Percentiles rank a stretch among this genome's conserved stretches.
These are phyloP conservation scores for Amphipoea lucens DNA, from an alignment of 2,888 invertebrate species.

Conservation along the genomic window DNA sequence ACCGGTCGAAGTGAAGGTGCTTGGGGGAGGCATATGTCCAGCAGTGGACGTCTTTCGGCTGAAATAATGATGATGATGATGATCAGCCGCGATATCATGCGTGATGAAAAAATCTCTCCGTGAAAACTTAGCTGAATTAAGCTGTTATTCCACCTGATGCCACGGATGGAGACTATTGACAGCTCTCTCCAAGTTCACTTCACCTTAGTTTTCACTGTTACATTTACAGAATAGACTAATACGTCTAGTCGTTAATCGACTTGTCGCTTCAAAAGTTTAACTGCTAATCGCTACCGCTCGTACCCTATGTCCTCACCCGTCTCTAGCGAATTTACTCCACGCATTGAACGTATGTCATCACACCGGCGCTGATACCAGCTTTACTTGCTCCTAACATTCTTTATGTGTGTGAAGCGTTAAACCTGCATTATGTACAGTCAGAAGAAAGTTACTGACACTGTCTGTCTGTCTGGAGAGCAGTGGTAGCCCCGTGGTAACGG, in stretches of 20 bases:
- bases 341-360: slow-evolving; percentile 75
- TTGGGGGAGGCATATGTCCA: too few relatives aligned
- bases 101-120: neutral
- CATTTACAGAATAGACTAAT: neutral
- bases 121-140: neutral
- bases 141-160: neutral
- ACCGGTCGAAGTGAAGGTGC: too few relatives aligned
- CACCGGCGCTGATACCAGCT: slow-evolving; percentile 60
- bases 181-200: neutral
- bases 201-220: neutral
- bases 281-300: slow-evolving; percentile 29
- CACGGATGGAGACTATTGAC: neutral
- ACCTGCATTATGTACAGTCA: slow-evolving; percentile 42
- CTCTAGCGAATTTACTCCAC: slow-evolving; percentile 73
- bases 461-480: too few relatives aligned
- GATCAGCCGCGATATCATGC: neutral
- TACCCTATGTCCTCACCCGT: neutral
- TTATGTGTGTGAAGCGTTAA: slow-evolving; percentile 40
- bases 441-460: too few relatives aligned
- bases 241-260: neutral
- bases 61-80: too few relatives aligned
- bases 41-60: too few relatives aligned
- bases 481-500: too few relatives aligned
- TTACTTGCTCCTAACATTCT: slow-evolving; percentile 58
- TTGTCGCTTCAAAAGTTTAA: neutral